Base-by-base conservation (phyloP, 2,797 vertebrate genomes). In the Oophaga sylvatica region DNA sequence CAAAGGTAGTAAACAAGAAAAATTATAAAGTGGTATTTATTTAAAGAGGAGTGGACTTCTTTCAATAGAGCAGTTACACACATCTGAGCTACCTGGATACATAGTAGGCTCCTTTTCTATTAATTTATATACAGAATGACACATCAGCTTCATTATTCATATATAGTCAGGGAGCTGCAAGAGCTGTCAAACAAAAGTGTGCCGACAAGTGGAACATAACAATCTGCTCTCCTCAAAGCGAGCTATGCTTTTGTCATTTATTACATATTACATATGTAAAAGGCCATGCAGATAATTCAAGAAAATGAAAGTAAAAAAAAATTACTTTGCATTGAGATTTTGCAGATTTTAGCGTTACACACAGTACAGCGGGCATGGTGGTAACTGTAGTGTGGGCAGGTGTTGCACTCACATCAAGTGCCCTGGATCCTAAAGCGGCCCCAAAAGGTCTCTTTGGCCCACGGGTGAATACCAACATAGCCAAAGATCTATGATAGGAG, bases 111-210 rank as follows among this genome's bases (percentile, higher is more conserved):
- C 85, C 89, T 91, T 91, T 90, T 87, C 26, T 90, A 89, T 84
- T 90, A 87, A 92, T 90, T 93, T 89, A 90, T 92, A 86, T 86
- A 83, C 90, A 91, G 87, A 82, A 76, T 90, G 77, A 86, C 87
- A 57, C 90, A 85, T 90, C 62, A 83, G 45, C 81, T 91, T 56
- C 70, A 90, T 90, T 91, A 90, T 62, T 89, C 81, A 87, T 81
- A 88, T 87, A 62, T 81, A 87, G 86, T 88, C 80, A 90, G 81
- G 77, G 89, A 85, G 73, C 84, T 89, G 60, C 83, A 15, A 89
- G 89, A 90, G 70, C 90, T 86, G 85, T 79, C 77, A 90, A 90
- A 89, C 71, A 84, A 82, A 81, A n/a, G 84, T 78, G 85, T 81
- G 87, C 84, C 87, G 79, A 85, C 76, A 62, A 31, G 71, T 62